These are phyloP conservation scores for Meteorus cinctellus DNA, from an alignment of 2,888 invertebrate genomes.

Conservation along the genomic window DNA sequence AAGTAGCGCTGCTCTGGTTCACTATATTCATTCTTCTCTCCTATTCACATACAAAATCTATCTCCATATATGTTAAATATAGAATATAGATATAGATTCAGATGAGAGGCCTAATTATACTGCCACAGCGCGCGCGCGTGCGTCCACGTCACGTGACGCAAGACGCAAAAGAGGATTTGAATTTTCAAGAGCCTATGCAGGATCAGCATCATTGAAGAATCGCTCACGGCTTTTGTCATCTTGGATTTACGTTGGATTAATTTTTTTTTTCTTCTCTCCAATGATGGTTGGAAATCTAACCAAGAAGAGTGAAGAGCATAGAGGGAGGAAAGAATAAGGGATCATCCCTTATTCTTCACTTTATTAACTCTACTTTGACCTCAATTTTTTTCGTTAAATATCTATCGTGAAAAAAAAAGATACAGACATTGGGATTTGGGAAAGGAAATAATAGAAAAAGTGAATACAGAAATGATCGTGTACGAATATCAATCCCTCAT, in stretches of 20 bases:
- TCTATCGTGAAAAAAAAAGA: background rate
- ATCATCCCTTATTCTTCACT: constrained; percentile 13
- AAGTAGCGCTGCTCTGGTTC: background rate
- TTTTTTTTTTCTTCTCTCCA: background rate
- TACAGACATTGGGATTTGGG: background rate
- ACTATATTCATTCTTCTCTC: background rate
- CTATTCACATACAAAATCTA: background rate
- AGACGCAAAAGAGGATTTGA: constrained; percentile 16
- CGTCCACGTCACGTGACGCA: constrained; percentile 4
- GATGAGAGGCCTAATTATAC: background rate
- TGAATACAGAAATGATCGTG: background rate
- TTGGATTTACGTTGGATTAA: constrained; percentile 17
- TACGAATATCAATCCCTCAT: too few relatives aligned
- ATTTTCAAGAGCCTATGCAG: constrained; percentile 21
- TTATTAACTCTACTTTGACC: background rate
- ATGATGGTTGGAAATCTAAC: background rate
- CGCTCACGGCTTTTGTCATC: constrained; percentile 15
- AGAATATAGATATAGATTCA: background rate
- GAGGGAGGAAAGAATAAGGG: background rate
- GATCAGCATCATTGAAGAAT: constrained; percentile 10
- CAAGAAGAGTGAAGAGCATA: background rate
- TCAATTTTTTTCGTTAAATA: background rate
- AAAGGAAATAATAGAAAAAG: background rate
- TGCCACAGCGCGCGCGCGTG: background rate
- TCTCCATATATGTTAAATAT: background rate